These are phyloP conservation scores for Tillus elongatus DNA, from an alignment of 2,888 invertebrate genomes.

Conservation along the genomic window DNA sequence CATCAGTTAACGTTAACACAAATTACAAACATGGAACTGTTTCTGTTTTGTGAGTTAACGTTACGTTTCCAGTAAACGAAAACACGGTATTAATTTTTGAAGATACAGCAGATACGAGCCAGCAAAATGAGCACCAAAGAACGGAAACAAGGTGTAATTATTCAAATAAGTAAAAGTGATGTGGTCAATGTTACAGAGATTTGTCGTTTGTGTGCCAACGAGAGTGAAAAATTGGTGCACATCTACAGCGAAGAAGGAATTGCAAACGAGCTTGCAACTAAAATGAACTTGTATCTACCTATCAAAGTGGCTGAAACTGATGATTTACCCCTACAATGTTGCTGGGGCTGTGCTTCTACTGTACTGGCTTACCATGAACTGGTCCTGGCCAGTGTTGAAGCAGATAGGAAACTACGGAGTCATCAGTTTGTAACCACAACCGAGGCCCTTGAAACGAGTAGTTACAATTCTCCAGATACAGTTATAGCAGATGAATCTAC, in stretches of 20 bases:
- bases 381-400: conserved; percentile 46
- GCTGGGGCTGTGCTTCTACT: conserved; percentile 56
- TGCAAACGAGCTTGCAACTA: conserved; percentile 49
- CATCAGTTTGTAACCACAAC: conserved; percentile 29
- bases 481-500: conserved; percentile 4
- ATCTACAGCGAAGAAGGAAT: conserved; percentile 55
- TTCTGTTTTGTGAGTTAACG: too few species aligned
- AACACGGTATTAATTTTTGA: too few species aligned
- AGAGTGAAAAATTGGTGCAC: conserved; percentile 41
- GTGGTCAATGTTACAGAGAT: conserved; percentile 14
- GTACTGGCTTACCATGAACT: conserved; percentile 58
- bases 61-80: too few species aligned
- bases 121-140: too few species aligned
- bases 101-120: too few species aligned
- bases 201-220: conserved; percentile 31
- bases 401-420: conserved; percentile 43
- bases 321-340: conserved; percentile 50
- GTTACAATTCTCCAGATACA: conserved; percentile 5
- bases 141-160: too few species aligned
- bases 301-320: conserved; percentile 49
- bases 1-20: too few species aligned
- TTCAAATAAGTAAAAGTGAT: too few species aligned
- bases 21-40: too few species aligned
- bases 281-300: conserved; percentile 57
- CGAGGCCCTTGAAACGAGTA: too few species aligned